A percentile compares a stretch with the other conserved stretches of the same genome.
These are phyloP conservation scores for Drepanosiphum platanoidis DNA, from an alignment of 2,888 invertebrate genomes.

Conservation along the genomic window DNA sequence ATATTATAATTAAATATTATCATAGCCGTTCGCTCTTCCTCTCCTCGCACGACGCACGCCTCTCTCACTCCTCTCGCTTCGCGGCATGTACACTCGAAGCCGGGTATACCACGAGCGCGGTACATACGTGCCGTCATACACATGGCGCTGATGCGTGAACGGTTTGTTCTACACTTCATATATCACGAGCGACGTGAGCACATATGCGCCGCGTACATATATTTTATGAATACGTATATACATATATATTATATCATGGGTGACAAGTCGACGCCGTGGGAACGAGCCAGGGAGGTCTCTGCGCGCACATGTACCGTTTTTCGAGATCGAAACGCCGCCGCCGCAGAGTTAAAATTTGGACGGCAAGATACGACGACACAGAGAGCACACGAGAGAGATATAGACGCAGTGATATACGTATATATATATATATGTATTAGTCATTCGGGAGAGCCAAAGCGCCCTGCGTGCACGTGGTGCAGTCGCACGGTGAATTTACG, in stretches of 20 bases:
- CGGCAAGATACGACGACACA: neutral
- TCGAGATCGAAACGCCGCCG: constrained; percentile 29
- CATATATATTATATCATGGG: constrained; percentile 44
- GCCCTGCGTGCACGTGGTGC: constrained; percentile 41
- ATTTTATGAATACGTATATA: neutral
- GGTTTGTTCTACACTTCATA: constrained; percentile 57
- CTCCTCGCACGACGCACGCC: too few relatives aligned
- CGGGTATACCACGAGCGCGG: neutral
- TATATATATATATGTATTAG: too few relatives aligned
- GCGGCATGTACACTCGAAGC: neutral
- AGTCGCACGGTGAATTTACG: neutral
- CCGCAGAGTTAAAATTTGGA: neutral
- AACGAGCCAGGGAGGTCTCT: constrained; percentile 62
- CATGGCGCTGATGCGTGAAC: constrained; percentile 56
- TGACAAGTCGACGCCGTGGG: constrained; percentile 60
- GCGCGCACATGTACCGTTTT: constrained; percentile 53
- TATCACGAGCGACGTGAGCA: constrained; percentile 30
- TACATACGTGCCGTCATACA: neutral
- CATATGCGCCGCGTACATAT: constrained; percentile 22
- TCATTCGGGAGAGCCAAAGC: constrained; percentile 5
- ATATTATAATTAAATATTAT: constrained; percentile 55
- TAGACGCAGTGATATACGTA: neutral
- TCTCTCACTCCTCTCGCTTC: neutral
- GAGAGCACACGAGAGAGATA: neutral
- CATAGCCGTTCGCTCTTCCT: neutral